Evolutionary conservation across 1,140 invertebrate species (phyloP).

Genomic region (Elysia chlorotica): DNA sequence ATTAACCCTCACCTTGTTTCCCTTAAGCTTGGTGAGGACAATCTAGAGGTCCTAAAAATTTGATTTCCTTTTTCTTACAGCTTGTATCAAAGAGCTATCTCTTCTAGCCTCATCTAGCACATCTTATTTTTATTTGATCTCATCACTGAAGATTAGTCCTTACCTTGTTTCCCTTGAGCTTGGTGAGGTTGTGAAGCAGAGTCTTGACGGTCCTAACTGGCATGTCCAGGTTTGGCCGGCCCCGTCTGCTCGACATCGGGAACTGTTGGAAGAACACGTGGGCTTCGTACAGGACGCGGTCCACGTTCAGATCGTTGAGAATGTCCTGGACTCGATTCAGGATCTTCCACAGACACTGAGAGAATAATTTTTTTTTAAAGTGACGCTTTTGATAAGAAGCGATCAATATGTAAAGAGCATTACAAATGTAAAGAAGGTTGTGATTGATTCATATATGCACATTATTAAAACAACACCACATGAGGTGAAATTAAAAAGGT

Average conservation of each 20-base stretch:
- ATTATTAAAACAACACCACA: no score
- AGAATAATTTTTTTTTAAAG: background rate
- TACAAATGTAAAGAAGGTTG: no score
- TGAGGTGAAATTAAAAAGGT: no score
- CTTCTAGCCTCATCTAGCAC: no score
- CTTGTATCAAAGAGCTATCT: background rate
- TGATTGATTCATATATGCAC: no score
- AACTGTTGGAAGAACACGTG: constrained; percentile 85
- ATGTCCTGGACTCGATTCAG: constrained; percentile 78
- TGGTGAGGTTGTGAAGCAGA: constrained; percentile 80
- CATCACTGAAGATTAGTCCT: background rate
- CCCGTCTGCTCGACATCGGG: constrained; percentile 80
- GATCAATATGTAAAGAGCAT: no score
- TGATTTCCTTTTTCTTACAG: background rate
- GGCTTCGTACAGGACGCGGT: constrained; percentile 79
- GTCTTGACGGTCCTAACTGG: constrained; percentile 90
- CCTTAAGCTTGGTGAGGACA: background rate
- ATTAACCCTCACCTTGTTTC: background rate
- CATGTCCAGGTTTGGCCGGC: constrained; percentile 72
- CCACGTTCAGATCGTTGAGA: constrained; percentile 78
- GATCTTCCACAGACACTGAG: constrained; percentile 81
- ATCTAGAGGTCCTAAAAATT: background rate
- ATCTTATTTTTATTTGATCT: no score
- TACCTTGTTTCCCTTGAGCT: constrained; percentile 62
- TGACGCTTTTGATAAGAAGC: background rate